These are phyloP conservation scores for Laspeyria flexula DNA, from an alignment of 2,888 invertebrate genomes.

Conservation along the genomic window DNA sequence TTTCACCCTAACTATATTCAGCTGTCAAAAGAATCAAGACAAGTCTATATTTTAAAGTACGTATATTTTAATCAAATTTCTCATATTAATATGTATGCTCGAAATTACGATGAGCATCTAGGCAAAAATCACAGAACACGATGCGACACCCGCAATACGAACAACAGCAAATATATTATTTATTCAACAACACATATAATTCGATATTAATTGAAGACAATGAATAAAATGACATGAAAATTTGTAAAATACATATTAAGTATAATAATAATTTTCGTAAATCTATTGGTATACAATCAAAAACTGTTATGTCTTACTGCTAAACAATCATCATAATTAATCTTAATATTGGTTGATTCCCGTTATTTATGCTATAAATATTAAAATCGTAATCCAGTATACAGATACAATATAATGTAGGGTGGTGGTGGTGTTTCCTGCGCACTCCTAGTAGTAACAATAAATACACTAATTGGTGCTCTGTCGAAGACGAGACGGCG, in stretches of 20 bases:
- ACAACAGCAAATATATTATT: slow-evolving; percentile 22
- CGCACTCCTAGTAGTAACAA: slow-evolving; percentile 30
- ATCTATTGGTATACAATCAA: slow-evolving; percentile 62
- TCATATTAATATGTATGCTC: slow-evolving; percentile 13
- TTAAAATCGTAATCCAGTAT: slow-evolving; percentile 48
- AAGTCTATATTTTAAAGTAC: slow-evolving; percentile 17
- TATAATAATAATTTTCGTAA: slow-evolving; percentile 37
- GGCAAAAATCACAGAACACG: slow-evolving; percentile 27
- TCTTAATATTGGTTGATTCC: slow-evolving; percentile 50
- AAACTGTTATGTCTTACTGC: slow-evolving; percentile 54
- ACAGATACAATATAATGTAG: slow-evolving; percentile 46
- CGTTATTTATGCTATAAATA: slow-evolving; percentile 49
- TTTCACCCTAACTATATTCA: slow-evolving; percentile 14
- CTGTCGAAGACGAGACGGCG: slow-evolving; percentile 35
- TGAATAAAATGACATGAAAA: slow-evolving; percentile 45
- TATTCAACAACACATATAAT: slow-evolving; percentile 30
- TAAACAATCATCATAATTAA: slow-evolving; percentile 47
- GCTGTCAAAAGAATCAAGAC: slow-evolving; percentile 18
- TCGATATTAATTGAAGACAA: slow-evolving; percentile 37
- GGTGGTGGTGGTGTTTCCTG: slow-evolving; percentile 43
- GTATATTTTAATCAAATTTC: slow-evolving; percentile 18
- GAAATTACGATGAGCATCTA: slow-evolving; percentile 3
- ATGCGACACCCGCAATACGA: slow-evolving; percentile 8
- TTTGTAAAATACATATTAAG: slow-evolving; percentile 47
- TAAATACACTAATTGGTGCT: slow-evolving; percentile 16